Conservation (phyloP, 2,113 vertebrate genomes). For the Microtus montanus region DNA sequence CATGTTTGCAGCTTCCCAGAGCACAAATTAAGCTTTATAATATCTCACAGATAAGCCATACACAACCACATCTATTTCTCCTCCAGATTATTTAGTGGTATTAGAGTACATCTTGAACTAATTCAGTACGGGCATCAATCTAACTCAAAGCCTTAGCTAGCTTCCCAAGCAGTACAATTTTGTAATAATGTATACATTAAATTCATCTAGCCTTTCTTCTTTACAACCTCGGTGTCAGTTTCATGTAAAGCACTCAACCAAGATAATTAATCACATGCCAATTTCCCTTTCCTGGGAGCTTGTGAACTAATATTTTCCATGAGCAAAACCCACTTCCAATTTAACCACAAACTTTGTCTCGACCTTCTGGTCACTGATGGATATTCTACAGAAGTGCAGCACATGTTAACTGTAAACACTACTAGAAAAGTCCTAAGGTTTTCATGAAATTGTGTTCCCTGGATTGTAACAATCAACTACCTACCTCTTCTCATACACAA, state of each 20-base stretch:
- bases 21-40: not conserved
- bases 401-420: constrained; percentile 3
- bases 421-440: constrained; percentile 16
- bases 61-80: constrained; percentile 20
- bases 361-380: not conserved
- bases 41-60: not conserved
- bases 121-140: not conserved
- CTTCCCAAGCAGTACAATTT: constrained; percentile 20
- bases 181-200: not conserved
- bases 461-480: not conserved
- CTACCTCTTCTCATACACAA: not conserved
- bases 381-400: not conserved
- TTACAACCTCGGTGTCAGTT: constrained; percentile 29
- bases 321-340: constrained; percentile 54
- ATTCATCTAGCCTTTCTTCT: constrained; percentile 29
- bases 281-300: constrained; percentile 17
- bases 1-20: constrained; percentile 43
- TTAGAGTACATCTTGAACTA: constrained; percentile 39
- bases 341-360: constrained; percentile 31
- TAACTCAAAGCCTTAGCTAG: constrained; percentile 42
- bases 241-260: not conserved
- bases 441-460: not conserved
- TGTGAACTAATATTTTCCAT: constrained; percentile 41
- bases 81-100: constrained; percentile 21
- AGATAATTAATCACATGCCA: constrained; percentile 38